These are phyloP conservation scores for Unio pictorum DNA, from an alignment of 2,888 invertebrate genomes.

Conservation along the genomic window DNA sequence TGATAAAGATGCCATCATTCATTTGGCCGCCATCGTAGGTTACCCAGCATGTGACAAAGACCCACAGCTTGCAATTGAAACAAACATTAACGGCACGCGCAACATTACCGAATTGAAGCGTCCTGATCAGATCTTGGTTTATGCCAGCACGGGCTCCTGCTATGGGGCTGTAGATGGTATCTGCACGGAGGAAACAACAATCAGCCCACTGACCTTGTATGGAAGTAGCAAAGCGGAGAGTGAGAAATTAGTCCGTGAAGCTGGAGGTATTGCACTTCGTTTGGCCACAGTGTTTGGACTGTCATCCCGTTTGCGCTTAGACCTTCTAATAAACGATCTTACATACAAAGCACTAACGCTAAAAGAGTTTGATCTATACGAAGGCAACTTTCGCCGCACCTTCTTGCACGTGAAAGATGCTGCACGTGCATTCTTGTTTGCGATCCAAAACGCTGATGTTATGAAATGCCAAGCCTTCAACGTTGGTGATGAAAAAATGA, in stretches of 20 bases:
- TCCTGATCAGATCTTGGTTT: slow-evolving; percentile 64
- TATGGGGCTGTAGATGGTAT: slow-evolving; percentile 69
- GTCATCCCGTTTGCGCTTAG: slow-evolving; percentile 68
- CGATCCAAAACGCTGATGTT: slow-evolving; percentile 58
- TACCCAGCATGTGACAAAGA: slow-evolving; percentile 70
- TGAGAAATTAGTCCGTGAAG: slow-evolving; percentile 57
- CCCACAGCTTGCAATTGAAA: slow-evolving; percentile 56
- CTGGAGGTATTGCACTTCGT: slow-evolving; percentile 65
- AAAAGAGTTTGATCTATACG: slow-evolving; percentile 66
- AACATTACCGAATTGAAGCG: slow-evolving; percentile 55
- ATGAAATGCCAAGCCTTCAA: slow-evolving; percentile 69
- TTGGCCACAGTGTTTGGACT: slow-evolving; percentile 70
- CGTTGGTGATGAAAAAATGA: slow-evolving; percentile 70
- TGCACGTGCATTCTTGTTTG: slow-evolving; percentile 67
- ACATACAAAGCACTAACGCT: slow-evolving; percentile 62
- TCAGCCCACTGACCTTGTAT: slow-evolving; percentile 69
- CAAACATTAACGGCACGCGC: slow-evolving; percentile 66
- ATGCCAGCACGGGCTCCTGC: slow-evolving; percentile 70
- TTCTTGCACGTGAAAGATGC: slow-evolving; percentile 70
- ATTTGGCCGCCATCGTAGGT: slow-evolving; percentile 70
- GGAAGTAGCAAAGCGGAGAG: slow-evolving; percentile 68
- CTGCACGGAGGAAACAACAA: slow-evolving; percentile 68
- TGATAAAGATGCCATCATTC: slow-evolving; percentile 62
- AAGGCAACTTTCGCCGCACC: slow-evolving; percentile 67
- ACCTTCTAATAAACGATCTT: slow-evolving; percentile 69